Evolutionary conservation across 2,113 vertebrate genomes (phyloP), one percentile per base, ranked within the genome.

Genomic region (Turnix velox): DNA sequence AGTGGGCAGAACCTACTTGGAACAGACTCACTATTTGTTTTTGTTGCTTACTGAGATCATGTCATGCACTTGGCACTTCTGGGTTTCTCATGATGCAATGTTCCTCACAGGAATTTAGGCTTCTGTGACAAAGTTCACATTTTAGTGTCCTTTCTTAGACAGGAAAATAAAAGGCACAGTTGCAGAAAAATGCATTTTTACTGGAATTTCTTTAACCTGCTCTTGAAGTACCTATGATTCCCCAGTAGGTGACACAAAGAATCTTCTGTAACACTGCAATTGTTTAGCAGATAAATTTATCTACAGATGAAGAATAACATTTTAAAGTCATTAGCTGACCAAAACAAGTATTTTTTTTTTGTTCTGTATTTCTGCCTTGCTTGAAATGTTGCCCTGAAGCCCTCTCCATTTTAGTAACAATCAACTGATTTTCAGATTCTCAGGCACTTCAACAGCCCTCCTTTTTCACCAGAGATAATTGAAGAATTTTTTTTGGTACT

Each of bases 1-100:
- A 48, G 30, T 1, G n/a, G 19, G 10, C 7, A 22, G 17, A 22
- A 42, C 1, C 0, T 14, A 2, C 31, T 30, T 33, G 15, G 58
- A n/a, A 30, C 51, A 48, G 31, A 39, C 18, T 63, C 27, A 1
- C 4, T 28, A 1, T 19, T 43, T 63, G 27, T 0, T 61, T 85
- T 63, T 31, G 15, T 68, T 65, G 9, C 1, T 66, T 69, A 7
- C 10, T 24, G 59, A 39, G 31, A 57, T 65, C 18, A 39, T 25
- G 27, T 27, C 30, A 18, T 65, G 15, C 14, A 12, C 5, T 31
- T 87, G n/a, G 6, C 11, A 17, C 27, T 20, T 66, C 16, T 1
- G 7, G 18, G 25, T 5, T 61, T 73, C 52, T 79, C 43, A 12
- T 2, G 6, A 39, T 55, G 20, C 7, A n/a, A 3, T 43, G 46